Percentiles rank a stretch among this genome's conserved stretches.
Evolutionary conservation across 1,140 invertebrate species (phyloP).

Genomic region (Odontomachus brunneus): DNA sequence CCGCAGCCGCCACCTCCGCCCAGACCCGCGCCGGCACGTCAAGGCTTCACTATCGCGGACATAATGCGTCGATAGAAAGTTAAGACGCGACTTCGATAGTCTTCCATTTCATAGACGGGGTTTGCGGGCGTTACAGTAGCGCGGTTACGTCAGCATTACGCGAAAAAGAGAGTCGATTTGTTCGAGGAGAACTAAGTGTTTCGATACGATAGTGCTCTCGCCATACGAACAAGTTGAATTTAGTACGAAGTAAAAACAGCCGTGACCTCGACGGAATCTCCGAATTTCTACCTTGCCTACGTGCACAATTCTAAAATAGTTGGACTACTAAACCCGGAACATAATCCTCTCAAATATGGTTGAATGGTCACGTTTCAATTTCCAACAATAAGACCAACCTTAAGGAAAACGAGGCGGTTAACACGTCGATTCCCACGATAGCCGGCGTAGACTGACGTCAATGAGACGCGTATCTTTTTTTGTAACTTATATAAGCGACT

Average conservation of each 20-base stretch:
- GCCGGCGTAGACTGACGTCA: too few relatives aligned
- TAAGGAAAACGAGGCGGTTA: neutral
- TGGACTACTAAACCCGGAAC: neutral
- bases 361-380: neutral
- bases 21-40: conserved; percentile 80
- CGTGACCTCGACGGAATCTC: neutral
- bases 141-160: too few relatives aligned
- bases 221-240: too few relatives aligned
- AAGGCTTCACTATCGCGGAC: conserved; percentile 85
- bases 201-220: too few relatives aligned
- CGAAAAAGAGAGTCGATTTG: too few relatives aligned
- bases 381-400: neutral
- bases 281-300: neutral
- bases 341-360: neutral
- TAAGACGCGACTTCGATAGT: neutral
- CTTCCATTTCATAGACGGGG: neutral
- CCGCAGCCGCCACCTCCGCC: conserved; percentile 84
- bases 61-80: conserved; percentile 83
- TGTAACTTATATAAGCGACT: too few relatives aligned
- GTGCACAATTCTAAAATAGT: conserved; percentile 23
- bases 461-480: too few relatives aligned
- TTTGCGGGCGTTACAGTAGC: too few relatives aligned
- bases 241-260: neutral
- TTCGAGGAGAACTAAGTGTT: too few relatives aligned
- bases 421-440: too few relatives aligned